Conservation (phyloP, 2,113 vertebrate genomes). For the Rhegmatorhina hoffmannsi region DNA sequence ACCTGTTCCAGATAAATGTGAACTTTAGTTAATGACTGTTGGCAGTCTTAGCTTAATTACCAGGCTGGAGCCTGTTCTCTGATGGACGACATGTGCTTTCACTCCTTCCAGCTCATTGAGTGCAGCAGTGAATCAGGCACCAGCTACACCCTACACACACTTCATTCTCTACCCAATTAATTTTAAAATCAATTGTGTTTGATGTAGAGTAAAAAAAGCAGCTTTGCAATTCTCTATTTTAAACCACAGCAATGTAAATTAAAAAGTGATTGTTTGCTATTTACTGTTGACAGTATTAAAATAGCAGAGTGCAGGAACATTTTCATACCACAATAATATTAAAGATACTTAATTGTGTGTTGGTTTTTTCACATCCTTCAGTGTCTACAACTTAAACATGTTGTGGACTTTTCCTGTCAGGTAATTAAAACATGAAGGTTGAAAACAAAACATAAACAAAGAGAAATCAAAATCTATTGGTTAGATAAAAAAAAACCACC, state of each 20-base stretch:
- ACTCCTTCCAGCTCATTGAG: constrained; percentile 18
- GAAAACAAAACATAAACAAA: background rate
- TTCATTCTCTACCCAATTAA: background rate
- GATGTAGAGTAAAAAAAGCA: background rate
- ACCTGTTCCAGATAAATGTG: constrained; percentile 20
- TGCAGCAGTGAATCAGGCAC: background rate
- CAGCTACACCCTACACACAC: background rate
- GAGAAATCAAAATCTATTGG: background rate
- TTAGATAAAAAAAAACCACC: background rate
- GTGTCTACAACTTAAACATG: background rate
- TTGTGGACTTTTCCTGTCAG: background rate
- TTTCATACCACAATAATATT: background rate
- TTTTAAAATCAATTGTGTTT: constrained; percentile 12
- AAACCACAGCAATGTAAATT: background rate
- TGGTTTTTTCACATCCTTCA: background rate
- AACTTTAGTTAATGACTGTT: constrained; percentile 34
- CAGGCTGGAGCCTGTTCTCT: background rate
- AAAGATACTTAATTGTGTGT: background rate
- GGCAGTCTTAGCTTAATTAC: constrained; percentile 15
- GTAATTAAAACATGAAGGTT: background rate
- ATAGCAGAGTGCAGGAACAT: background rate
- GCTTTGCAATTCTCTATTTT: background rate
- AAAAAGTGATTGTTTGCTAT: background rate
- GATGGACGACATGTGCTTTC: background rate
- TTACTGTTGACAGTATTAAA: background rate